phyloP scores from a whole-genome alignment of 2,888 invertebrate genomes.

The Homarus gammarus region DNA sequence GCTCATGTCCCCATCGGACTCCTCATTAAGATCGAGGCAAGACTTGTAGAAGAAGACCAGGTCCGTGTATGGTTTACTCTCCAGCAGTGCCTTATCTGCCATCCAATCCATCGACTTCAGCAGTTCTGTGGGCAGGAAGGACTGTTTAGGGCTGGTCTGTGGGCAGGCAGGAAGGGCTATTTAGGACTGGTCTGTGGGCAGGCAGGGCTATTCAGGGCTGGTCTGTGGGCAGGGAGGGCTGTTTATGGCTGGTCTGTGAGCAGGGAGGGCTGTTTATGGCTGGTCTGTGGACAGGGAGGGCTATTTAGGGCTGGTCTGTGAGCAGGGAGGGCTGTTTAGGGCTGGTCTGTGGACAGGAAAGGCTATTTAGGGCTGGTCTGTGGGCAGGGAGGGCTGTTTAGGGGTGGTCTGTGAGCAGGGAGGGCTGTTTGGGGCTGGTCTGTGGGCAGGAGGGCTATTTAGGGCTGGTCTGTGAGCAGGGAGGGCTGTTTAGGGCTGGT shows the following conservation, averaged over 20 bases:
- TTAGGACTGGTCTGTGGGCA: too few relatives aligned
- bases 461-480: too few relatives aligned
- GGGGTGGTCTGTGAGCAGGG: background rate
- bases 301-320: background rate
- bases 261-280: background rate
- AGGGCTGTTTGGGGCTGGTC: background rate
- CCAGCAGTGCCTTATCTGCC: slow-evolving; percentile 8
- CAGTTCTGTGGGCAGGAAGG: slow-evolving; percentile 32
- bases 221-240: too few relatives aligned
- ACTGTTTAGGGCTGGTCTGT: too few relatives aligned
- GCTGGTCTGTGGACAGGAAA: background rate
- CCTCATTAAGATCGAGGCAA: slow-evolving; percentile 44
- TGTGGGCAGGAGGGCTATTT: too few relatives aligned
- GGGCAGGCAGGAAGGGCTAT: background rate
- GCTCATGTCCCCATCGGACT: slow-evolving; percentile 18
- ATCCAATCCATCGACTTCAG: slow-evolving; percentile 13
- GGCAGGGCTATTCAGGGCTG: too few relatives aligned
- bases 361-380: background rate
- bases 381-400: too few relatives aligned
- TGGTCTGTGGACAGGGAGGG: too few relatives aligned
- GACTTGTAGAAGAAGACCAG: slow-evolving; percentile 61
- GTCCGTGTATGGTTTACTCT: slow-evolving; percentile 57
- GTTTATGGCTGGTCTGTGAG: too few relatives aligned
- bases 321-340: too few relatives aligned
- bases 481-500: background rate